Conservation (phyloP, 2,797 vertebrate genomes). For the Micropoecilia bifurca region DNA sequence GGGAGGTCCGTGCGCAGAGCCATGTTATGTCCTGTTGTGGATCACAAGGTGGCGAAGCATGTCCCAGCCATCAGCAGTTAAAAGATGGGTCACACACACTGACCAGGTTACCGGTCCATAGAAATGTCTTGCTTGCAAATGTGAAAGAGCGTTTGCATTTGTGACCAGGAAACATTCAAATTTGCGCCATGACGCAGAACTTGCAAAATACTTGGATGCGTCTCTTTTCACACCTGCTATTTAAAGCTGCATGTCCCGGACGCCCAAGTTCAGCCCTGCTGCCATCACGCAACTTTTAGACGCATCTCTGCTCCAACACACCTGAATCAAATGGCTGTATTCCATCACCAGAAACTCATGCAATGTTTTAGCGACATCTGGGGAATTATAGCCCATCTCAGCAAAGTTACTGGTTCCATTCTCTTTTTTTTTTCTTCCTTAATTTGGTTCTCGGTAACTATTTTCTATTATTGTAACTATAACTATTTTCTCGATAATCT, state of each 20-base stretch:
- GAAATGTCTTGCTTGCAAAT: background rate
- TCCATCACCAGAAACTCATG: background rate
- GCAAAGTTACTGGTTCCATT: background rate
- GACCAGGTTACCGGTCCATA: background rate
- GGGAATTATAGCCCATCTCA: background rate
- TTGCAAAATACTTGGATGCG: background rate
- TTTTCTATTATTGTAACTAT: too few species aligned
- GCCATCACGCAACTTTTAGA: too few species aligned
- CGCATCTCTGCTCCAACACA: too few species aligned
- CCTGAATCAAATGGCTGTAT: too few species aligned
- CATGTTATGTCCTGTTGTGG: background rate
- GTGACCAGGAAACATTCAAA: slow-evolving; percentile 31
- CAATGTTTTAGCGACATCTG: background rate
- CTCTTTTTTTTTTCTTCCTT: background rate
- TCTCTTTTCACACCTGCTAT: slow-evolving; percentile 2
- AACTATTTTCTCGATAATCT: background rate
- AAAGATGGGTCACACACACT: background rate
- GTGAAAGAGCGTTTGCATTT: background rate
- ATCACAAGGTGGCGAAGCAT: background rate
- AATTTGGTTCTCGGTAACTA: background rate
- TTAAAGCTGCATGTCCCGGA: background rate
- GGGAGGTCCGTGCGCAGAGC: background rate
- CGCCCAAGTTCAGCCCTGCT: too few species aligned
- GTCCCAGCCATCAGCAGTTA: background rate
- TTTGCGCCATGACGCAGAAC: background rate